Percentiles rank a stretch among this genome's conserved stretches.
Evolutionary conservation across 2,797 vertebrate species (phyloP).

Genomic region (Pseudopleuronectes americanus): DNA sequence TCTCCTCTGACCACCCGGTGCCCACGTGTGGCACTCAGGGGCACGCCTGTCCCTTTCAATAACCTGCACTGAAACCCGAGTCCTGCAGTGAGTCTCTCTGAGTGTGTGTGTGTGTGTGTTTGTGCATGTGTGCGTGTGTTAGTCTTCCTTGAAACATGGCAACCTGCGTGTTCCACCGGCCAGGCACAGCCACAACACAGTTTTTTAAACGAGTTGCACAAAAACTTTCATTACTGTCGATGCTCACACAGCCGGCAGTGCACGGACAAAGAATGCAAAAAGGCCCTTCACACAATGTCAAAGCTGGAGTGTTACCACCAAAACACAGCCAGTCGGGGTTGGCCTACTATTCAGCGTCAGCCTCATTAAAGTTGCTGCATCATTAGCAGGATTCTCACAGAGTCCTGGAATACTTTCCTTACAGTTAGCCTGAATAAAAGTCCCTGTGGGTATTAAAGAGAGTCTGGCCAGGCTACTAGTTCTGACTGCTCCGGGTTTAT

Average conservation of each 20-base stretch:
- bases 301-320: constrained; percentile 26
- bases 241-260: constrained; percentile 25
- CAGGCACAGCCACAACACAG: constrained; percentile 16
- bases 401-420: constrained; percentile 78
- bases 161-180: constrained; percentile 35
- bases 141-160: constrained; percentile 38
- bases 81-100: constrained; percentile 37
- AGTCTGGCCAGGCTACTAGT: constrained; percentile 63
- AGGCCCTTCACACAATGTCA: constrained; percentile 14
- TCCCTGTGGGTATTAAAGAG: constrained; percentile 51
- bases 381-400: constrained; percentile 69
- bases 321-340: constrained; percentile 37
- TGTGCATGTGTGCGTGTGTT: not conserved
- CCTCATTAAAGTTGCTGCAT: constrained; percentile 53
- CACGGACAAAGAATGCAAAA: constrained; percentile 37
- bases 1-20: constrained; percentile 76
- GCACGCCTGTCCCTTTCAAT: constrained; percentile 81
- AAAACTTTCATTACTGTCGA: constrained; percentile 32
- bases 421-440: constrained; percentile 76
- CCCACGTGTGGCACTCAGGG: constrained; percentile 78
- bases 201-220: constrained; percentile 25
- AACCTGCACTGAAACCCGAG: constrained; percentile 71
- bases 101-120: constrained; percentile 20
- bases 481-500: constrained; percentile 59
- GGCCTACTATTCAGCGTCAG: constrained; percentile 8